phyloP scores from a whole-genome alignment of 2,113 vertebrate species.

The Xenopus tropicalis region DNA sequence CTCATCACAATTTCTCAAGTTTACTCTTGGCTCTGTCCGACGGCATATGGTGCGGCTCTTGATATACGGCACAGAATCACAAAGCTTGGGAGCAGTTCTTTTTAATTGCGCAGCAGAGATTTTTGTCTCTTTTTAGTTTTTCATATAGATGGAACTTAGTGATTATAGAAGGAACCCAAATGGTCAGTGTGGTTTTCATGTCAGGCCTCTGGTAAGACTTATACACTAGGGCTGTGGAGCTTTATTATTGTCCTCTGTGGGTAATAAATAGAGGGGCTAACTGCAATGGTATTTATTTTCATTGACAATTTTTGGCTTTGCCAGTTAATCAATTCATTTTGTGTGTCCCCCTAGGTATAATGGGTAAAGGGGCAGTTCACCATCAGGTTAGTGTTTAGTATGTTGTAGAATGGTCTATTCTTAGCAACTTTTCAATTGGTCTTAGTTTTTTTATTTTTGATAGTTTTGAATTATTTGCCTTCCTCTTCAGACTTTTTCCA shows the following conservation, averaged over 20 bases:
- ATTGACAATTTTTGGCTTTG: too few species aligned
- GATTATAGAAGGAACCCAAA: not conserved
- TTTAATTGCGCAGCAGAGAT: not conserved
- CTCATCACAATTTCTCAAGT: conserved; percentile 32
- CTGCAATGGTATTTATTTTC: too few species aligned
- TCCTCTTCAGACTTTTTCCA: too few species aligned
- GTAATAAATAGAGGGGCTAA: not conserved
- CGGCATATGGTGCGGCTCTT: conserved; percentile 19
- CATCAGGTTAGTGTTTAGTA: too few species aligned
- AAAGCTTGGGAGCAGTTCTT: not conserved
- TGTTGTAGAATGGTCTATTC: too few species aligned
- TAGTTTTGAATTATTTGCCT: too few species aligned
- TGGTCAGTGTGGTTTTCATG: not conserved
- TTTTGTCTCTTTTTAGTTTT: not conserved
- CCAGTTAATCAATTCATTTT: too few species aligned
- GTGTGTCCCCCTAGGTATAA: too few species aligned
- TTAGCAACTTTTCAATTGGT: too few species aligned
- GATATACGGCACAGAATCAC: conserved; percentile 11
- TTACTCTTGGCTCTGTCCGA: conserved; percentile 20
- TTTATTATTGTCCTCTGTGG: not conserved
- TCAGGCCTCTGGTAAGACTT: not conserved
- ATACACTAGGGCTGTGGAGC: not conserved
- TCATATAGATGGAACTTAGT: not conserved
- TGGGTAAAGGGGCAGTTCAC: too few species aligned
- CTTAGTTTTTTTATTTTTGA: too few species aligned